A percentile compares a stretch with the other conserved stretches of the same genome.
phyloP scores from a whole-genome alignment of 1,140 invertebrate species.

The Cecropterus lyciades region DNA sequence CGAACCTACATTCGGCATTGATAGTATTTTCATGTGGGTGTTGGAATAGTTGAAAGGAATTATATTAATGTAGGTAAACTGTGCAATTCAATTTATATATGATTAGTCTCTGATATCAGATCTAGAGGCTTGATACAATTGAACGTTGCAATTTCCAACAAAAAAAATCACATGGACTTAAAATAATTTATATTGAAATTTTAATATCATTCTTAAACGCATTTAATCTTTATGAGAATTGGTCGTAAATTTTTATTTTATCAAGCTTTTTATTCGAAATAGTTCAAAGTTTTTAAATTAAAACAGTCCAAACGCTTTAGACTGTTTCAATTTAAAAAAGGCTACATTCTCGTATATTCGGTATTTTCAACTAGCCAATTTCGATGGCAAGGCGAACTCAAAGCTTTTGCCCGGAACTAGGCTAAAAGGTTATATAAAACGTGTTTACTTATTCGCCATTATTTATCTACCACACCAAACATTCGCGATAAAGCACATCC shows the following conservation, averaged over 20 bases:
- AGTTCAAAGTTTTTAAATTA: too few relatives aligned
- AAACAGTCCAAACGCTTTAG: too few relatives aligned
- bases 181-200: too few relatives aligned
- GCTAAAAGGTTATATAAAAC: slow-evolving; percentile 18
- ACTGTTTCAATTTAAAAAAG: neutral
- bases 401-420: slow-evolving; percentile 7
- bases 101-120: too few relatives aligned
- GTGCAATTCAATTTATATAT: too few relatives aligned
- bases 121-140: too few relatives aligned
- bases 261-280: too few relatives aligned
- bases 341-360: neutral
- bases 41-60: slow-evolving; percentile 12
- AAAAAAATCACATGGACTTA: too few relatives aligned
- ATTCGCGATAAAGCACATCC: slow-evolving; percentile 21
- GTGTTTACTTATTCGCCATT: slow-evolving; percentile 3
- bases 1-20: slow-evolving; percentile 12
- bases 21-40: neutral
- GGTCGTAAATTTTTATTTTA: too few relatives aligned
- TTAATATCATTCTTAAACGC: too few relatives aligned
- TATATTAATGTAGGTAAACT: neutral
- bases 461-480: slow-evolving; percentile 10
- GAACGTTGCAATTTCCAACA: too few relatives aligned
- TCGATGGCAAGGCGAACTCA: neutral
- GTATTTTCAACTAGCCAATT: neutral
- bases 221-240: too few relatives aligned